A percentile compares a stretch with the other conserved stretches of the same genome.
These are phyloP conservation scores for Sturnira hondurensis DNA, from an alignment of 2,113 vertebrate species.

Conservation along the genomic window DNA sequence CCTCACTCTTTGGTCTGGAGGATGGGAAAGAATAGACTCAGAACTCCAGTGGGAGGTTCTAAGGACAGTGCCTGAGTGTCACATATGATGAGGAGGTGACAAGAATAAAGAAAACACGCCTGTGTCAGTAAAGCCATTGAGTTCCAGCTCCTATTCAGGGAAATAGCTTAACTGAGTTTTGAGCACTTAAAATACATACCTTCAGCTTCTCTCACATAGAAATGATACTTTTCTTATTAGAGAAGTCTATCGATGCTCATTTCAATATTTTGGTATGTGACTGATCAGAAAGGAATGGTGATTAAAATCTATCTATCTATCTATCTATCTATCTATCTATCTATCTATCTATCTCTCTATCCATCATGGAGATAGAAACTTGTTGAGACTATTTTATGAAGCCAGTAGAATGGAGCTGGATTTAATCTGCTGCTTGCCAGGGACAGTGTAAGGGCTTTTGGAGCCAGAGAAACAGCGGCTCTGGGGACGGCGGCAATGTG, in stretches of 20 bases:
- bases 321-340: neutral
- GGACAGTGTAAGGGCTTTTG: neutral
- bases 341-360: neutral
- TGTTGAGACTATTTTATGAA: neutral
- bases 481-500: neutral
- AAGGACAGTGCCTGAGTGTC: neutral
- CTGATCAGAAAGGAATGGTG: neutral
- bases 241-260: neutral
- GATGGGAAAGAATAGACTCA: neutral
- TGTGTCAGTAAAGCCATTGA: neutral
- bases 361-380: neutral
- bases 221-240: neutral
- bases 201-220: neutral
- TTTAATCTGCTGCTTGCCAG: neutral
- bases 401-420: neutral
- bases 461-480: neutral
- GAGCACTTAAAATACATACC: neutral
- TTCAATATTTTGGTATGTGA: slow-evolving; percentile 7
- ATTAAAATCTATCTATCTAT: neutral
- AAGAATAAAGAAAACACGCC: too few relatives aligned
- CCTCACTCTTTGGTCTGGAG: neutral
- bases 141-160: neutral
- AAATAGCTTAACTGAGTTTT: neutral
- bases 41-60: neutral
- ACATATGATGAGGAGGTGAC: neutral